phyloP scores from a whole-genome alignment of 2,797 vertebrate genomes.

The Spheniscus humboldti region DNA sequence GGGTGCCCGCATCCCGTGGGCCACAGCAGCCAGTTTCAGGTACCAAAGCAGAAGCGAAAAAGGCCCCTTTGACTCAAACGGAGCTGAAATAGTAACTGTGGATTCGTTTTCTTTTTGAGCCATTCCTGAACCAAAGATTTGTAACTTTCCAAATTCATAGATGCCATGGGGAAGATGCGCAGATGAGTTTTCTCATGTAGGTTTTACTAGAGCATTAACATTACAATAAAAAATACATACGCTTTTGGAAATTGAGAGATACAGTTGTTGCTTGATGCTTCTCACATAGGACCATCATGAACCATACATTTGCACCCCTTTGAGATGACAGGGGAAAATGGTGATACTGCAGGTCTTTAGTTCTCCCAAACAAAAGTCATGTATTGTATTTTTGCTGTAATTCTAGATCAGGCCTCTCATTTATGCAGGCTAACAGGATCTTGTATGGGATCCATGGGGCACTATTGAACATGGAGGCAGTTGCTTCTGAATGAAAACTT shows the following conservation, averaged over 20 bases:
- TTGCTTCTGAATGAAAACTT: constrained; percentile 56
- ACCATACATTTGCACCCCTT: not conserved
- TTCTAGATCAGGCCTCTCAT: constrained; percentile 54
- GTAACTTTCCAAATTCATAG: not conserved
- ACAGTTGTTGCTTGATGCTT: not conserved
- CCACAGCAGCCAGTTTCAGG: accelerated
- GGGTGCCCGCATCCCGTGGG: not conserved
- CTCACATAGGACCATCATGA: not conserved
- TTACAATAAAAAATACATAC: accelerated
- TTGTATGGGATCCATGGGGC: constrained; percentile 35
- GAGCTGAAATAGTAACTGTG: not conserved
- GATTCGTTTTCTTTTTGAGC: not conserved
- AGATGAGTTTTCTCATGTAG: not conserved
- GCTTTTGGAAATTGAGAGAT: not conserved
- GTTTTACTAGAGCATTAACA: not conserved
- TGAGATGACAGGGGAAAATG: not conserved
- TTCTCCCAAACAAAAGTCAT: not conserved
- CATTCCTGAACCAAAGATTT: not conserved
- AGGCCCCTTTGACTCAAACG: not conserved
- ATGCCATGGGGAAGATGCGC: not conserved
- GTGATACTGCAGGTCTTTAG: not conserved
- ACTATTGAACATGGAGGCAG: constrained; percentile 37
- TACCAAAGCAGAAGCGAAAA: not conserved
- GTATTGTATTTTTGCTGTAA: not conserved
- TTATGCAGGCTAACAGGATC: constrained; percentile 51